Conservation (phyloP, 2,888 invertebrate species). For the Orthosia incerta region DNA sequence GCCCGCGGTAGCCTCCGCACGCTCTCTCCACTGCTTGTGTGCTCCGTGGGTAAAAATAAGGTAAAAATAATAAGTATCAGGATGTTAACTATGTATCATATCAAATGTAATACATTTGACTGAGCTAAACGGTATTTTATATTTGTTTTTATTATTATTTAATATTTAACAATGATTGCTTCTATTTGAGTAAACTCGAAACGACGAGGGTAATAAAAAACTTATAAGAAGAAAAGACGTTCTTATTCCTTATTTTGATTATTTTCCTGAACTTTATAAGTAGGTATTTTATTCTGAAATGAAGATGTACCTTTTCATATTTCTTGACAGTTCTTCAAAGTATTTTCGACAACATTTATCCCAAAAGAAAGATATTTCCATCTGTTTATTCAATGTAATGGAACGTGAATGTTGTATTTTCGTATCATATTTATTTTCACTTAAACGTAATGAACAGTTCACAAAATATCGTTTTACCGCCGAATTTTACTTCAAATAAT, state of each 20-base stretch:
- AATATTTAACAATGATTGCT: background rate
- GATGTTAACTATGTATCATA: no score
- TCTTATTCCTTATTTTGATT: background rate
- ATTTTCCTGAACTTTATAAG: background rate
- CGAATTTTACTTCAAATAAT: conserved; percentile 1
- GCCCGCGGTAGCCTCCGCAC: no score
- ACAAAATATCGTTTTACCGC: background rate
- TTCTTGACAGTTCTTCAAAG: background rate
- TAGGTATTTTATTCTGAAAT: background rate
- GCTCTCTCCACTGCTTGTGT: no score
- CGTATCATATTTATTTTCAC: background rate
- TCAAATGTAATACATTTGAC: no score
- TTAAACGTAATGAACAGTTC: background rate
- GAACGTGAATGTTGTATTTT: conserved; percentile 1
- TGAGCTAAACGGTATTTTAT: background rate
- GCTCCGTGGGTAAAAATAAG: no score
- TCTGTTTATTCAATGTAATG: conserved; percentile 2
- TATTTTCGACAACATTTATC: background rate
- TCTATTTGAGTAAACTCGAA: background rate
- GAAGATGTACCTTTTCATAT: background rate
- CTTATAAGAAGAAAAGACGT: no score
- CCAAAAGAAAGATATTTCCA: conserved; percentile 5
- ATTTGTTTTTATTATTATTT: background rate
- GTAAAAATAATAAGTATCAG: no score
- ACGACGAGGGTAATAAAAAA: background rate